phyloP scores from a whole-genome alignment of 2,113 vertebrate genomes.

The Astur gentilis region DNA sequence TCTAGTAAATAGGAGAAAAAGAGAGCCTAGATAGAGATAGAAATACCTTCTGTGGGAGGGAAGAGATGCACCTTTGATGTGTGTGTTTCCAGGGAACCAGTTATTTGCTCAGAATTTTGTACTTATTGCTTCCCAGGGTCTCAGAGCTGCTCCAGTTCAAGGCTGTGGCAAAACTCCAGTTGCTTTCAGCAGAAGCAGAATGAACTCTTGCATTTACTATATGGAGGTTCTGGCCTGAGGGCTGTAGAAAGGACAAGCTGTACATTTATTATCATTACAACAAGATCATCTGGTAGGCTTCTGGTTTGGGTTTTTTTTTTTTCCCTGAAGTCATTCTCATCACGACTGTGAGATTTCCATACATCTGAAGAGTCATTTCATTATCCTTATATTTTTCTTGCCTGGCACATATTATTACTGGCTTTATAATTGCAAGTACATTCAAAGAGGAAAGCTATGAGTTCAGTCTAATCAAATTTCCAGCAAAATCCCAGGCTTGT shows the following conservation, averaged over 20 bases:
- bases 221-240: neutral
- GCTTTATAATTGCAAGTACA: neutral
- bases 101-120: neutral
- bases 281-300: neutral
- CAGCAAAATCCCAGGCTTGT: neutral
- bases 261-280: neutral
- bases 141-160: neutral
- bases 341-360: neutral
- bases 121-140: neutral
- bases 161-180: neutral
- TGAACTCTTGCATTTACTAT: neutral
- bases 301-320: neutral
- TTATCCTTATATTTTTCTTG: neutral
- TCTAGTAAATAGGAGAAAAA: neutral
- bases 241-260: neutral
- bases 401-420: neutral
- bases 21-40: neutral
- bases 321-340: neutral
- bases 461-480: neutral
- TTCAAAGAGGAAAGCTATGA: neutral
- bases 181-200: neutral
- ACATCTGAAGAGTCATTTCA: neutral
- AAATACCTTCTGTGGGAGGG: neutral
- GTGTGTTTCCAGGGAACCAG: neutral
- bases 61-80: neutral